Evolutionary conservation across 1,140 invertebrate species (phyloP), one percentile per base, ranked within the genome.

Genomic region (Drosophila quadrilineata): DNA sequence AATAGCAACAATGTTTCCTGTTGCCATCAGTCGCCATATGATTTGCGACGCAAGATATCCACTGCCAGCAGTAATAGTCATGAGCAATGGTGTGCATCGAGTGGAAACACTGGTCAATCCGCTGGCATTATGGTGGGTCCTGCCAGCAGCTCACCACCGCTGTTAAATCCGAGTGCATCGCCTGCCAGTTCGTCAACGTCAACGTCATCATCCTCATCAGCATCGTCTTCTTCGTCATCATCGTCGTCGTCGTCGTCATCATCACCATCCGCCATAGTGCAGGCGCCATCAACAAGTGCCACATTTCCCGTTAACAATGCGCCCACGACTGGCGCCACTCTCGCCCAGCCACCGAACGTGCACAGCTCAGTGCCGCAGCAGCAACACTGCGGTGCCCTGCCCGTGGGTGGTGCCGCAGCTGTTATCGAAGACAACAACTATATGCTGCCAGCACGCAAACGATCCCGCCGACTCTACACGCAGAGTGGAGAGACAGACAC

Each of bases 11-110:
- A 92, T 59, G 84, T 90, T 36, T 88, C 90, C 56, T 91, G 92
- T 64, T 92, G 91, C 65, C 95, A 96, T 89, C 95, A 96, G 80
- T 95, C 95, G 48, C 95, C 95, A 0, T 96, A 97, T 85, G 96
- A 97, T 89, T 91, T 97, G 72, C 92, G 95, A 65, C 92, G 95
- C 71, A 97, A 96, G 90, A 96, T 94, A 71, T 94, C 94, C 57
- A 93, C 94, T 62, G 93, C 94, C 40, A 93, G 91, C 35, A 92
- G n/a, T n/a, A n/a, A n/a, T n/a, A n/a, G 92, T 82, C 92, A 93
- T 75, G 93, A 93, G n/a, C 79, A 82, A 45, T 88, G 89, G 86
- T 77, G 82, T 71, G 59, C 80, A 26, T 50, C 68, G 1, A 50
- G 60, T 40, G 36, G 41, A 17, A 48, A 62, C 22, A 41, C 58